Percentiles rank a stretch among this genome's conserved stretches.
Conservation (phyloP, 2,797 vertebrate genomes). For the Acanthurus leucopareius region DNA sequence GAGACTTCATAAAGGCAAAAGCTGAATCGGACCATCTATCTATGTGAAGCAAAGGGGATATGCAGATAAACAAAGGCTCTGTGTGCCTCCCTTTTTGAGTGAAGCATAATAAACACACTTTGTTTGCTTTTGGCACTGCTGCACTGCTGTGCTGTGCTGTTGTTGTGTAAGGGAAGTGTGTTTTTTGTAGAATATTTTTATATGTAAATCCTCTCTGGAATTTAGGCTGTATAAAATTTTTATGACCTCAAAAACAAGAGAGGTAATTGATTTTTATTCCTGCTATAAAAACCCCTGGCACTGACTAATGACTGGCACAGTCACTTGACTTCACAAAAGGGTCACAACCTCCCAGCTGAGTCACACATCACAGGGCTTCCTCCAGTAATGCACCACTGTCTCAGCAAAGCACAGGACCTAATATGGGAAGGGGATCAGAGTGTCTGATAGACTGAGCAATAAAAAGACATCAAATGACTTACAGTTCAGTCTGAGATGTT, state of each 20-base stretch:
- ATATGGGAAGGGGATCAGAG: neutral
- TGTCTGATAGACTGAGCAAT: neutral
- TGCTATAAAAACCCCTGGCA: neutral
- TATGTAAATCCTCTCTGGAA: constrained; percentile 36
- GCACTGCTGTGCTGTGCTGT: neutral
- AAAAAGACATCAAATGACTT: neutral
- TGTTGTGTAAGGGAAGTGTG: constrained; percentile 4
- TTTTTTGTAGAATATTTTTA: constrained; percentile 1
- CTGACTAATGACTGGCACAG: neutral
- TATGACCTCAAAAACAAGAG: neutral
- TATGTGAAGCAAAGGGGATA: neutral
- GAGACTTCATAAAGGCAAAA: too few relatives aligned
- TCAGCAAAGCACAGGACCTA: neutral
- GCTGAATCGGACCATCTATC: neutral
- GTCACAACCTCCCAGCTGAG: constrained; percentile 17
- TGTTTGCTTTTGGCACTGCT: constrained; percentile 36
- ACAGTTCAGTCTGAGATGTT: neutral
- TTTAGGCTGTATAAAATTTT: constrained; percentile 4
- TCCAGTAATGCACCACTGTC: neutral
- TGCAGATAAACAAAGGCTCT: constrained; percentile 29
- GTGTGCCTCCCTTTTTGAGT: neutral
- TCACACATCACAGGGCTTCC: constrained; percentile 6
- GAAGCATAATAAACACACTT: constrained; percentile 22
- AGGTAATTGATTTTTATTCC: constrained; percentile 8
- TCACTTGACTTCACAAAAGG: constrained; percentile 2